Evolutionary conservation across 2,797 vertebrate genomes (phyloP).

Genomic region (Hoplostethus mediterraneus): DNA sequence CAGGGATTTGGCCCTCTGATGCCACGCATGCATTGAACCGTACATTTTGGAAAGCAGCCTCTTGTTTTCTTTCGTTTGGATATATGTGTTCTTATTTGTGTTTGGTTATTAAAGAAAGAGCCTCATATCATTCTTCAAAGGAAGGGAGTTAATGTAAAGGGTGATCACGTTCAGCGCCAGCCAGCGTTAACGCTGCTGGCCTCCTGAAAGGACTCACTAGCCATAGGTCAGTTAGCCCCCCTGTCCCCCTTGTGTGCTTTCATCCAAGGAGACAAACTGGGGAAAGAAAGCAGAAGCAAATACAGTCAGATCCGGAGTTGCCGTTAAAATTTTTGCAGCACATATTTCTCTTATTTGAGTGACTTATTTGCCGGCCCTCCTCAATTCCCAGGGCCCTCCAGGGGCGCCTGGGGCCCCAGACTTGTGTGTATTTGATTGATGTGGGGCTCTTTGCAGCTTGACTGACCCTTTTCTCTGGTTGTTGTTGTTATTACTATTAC

Average conservation of each 20-base stretch:
- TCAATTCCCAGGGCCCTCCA: conserved; percentile 22
- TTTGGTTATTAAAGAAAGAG: conserved; percentile 84
- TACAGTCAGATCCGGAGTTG: conserved; percentile 7
- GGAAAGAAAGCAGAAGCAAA: background rate
- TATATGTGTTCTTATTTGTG: conserved; percentile 83
- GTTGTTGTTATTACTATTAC: conserved; percentile 87
- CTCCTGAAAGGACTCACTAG: background rate
- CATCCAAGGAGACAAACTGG: background rate
- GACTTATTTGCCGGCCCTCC: background rate
- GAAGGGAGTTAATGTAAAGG: conserved; percentile 23
- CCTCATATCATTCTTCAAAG: conserved; percentile 82
- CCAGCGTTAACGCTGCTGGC: conserved; percentile 22
- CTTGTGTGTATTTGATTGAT: conserved; percentile 79
- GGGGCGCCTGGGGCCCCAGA: conserved; percentile 53
- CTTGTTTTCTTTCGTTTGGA: conserved; percentile 79
- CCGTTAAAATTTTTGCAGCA: conserved; percentile 9
- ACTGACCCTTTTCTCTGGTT: conserved; percentile 94
- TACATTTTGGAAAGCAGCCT: conserved; percentile 84
- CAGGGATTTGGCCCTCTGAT: conserved; percentile 58
- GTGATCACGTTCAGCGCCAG: background rate
- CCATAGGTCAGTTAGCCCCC: background rate
- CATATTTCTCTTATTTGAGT: background rate
- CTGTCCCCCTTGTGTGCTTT: background rate
- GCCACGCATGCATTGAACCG: conserved; percentile 46
- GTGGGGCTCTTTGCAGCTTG: conserved; percentile 88